phyloP scores from a whole-genome alignment of 2,888 invertebrate genomes.

The Actias luna region DNA sequence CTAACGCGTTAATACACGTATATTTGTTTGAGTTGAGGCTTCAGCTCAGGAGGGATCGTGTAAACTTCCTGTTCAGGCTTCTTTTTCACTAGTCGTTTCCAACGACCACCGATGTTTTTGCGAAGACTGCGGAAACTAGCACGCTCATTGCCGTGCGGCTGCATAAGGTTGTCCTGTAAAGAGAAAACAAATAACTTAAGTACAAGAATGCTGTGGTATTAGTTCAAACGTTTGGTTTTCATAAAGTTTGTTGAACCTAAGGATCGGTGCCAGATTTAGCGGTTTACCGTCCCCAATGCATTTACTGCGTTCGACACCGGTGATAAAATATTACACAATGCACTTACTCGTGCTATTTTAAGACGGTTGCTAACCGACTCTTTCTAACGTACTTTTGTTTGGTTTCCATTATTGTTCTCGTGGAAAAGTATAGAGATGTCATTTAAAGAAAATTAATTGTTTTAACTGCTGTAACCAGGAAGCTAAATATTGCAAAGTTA shows the following conservation, averaged over 20 bases:
- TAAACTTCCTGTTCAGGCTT: slow-evolving; percentile 91
- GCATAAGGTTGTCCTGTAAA: slow-evolving; percentile 90
- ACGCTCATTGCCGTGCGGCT: slow-evolving; percentile 86
- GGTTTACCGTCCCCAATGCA: slow-evolving; percentile 57
- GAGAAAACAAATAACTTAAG: slow-evolving; percentile 52
- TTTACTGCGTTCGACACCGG: slow-evolving; percentile 52
- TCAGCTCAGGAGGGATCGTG: slow-evolving; percentile 92
- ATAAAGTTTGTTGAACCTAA: slow-evolving; percentile 51
- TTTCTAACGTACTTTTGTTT: slow-evolving; percentile 43
- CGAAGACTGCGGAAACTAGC: slow-evolving; percentile 91
- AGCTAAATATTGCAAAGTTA: slow-evolving; percentile 61
- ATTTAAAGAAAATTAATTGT: background rate
- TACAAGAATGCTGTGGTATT: slow-evolving; percentile 27
- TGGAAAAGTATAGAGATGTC: background rate
- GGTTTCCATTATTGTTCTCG: background rate
- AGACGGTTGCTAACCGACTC: slow-evolving; percentile 53
- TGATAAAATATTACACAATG: slow-evolving; percentile 60
- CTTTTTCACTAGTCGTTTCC: slow-evolving; percentile 92
- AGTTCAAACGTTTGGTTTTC: slow-evolving; percentile 24
- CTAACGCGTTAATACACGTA: slow-evolving; percentile 87
- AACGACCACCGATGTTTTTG: slow-evolving; percentile 92
- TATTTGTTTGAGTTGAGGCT: slow-evolving; percentile 93
- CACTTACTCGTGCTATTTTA: slow-evolving; percentile 49
- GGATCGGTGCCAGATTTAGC: slow-evolving; percentile 47
- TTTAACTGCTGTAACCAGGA: slow-evolving; percentile 47